Conservation (phyloP, 1,140 invertebrate species). For the Zophobas atratus region DNA sequence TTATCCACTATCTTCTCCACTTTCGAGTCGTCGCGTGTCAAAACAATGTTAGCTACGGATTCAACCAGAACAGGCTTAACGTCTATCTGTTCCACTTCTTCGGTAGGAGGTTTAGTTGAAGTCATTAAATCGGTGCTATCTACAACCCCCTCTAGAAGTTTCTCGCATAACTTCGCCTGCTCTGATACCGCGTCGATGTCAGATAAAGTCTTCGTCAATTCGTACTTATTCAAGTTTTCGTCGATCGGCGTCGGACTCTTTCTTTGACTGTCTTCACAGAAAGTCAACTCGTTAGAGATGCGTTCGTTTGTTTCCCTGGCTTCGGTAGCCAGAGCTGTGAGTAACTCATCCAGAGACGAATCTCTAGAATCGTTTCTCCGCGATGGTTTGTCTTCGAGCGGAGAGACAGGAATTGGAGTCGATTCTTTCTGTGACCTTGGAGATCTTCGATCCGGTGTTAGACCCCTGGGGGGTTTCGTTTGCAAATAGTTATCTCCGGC, state of each 20-base stretch:
- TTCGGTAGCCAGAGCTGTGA: slow-evolving; percentile 64
- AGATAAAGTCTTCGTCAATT: slow-evolving; percentile 50
- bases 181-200: slow-evolving; percentile 68
- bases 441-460: slow-evolving; percentile 56
- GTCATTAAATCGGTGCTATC: slow-evolving; percentile 59
- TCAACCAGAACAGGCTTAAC: slow-evolving; percentile 50
- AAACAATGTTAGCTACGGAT: slow-evolving; percentile 60
- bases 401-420: slow-evolving; percentile 58
- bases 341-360: slow-evolving; percentile 63
- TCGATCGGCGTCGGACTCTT: slow-evolving; percentile 46
- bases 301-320: slow-evolving; percentile 71
- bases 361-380: slow-evolving; percentile 49
- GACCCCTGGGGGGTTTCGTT: slow-evolving; percentile 58
- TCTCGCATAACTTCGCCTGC: slow-evolving; percentile 68
- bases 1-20: slow-evolving; percentile 37
- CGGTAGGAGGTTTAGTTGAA: slow-evolving; percentile 52
- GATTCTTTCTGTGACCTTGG: slow-evolving; percentile 59
- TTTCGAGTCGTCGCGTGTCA: slow-evolving; percentile 47
- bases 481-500: slow-evolving; percentile 34
- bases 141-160: slow-evolving; percentile 67
- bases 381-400: slow-evolving; percentile 51
- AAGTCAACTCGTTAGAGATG: slow-evolving; percentile 69
- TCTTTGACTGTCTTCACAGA: slow-evolving; percentile 66
- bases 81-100: slow-evolving; percentile 61
- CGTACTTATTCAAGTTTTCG: slow-evolving; percentile 34